These are phyloP conservation scores for Drosophila formosana DNA, from an alignment of 2,888 invertebrate species.

Conservation along the genomic window DNA sequence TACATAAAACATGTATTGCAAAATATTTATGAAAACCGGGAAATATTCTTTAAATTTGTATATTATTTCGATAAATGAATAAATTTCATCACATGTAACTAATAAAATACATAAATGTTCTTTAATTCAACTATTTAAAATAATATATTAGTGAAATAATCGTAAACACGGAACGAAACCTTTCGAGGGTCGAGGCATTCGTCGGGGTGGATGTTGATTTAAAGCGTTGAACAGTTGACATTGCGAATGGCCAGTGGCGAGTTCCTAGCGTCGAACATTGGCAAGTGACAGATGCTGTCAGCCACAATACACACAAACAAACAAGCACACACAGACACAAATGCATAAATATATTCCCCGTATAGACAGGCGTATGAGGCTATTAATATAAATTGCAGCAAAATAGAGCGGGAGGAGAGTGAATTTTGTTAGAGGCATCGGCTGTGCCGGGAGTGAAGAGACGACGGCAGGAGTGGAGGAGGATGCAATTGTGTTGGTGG, in stretches of 20 bases:
- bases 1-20: no score
- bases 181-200: not conserved
- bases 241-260: conserved; percentile 39
- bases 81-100: no score
- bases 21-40: no score
- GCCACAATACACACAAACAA: conserved; percentile 68
- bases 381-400: conserved; percentile 54
- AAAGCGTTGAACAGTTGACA: conserved; percentile 69
- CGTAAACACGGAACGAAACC: not conserved
- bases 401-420: conserved; percentile 8
- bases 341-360: conserved; percentile 14
- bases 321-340: conserved; percentile 21
- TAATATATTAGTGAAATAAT: conserved; percentile 16
- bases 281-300: conserved; percentile 82
- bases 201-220: conserved; percentile 59
- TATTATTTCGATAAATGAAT: not conserved
- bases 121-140: conserved; percentile 17
- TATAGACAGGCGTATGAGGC: conserved; percentile 25
- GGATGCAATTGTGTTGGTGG: conserved; percentile 45
- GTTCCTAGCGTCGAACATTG: conserved; percentile 48
- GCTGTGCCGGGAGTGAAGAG: conserved; percentile 41
- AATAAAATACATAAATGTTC: not conserved
- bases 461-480: not conserved
- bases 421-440: conserved; percentile 51
- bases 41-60: no score